A percentile compares a stretch with the other conserved stretches of the same genome.
Evolutionary conservation across 2,113 vertebrate species (phyloP).

Genomic region (Pluvialis apricaria): DNA sequence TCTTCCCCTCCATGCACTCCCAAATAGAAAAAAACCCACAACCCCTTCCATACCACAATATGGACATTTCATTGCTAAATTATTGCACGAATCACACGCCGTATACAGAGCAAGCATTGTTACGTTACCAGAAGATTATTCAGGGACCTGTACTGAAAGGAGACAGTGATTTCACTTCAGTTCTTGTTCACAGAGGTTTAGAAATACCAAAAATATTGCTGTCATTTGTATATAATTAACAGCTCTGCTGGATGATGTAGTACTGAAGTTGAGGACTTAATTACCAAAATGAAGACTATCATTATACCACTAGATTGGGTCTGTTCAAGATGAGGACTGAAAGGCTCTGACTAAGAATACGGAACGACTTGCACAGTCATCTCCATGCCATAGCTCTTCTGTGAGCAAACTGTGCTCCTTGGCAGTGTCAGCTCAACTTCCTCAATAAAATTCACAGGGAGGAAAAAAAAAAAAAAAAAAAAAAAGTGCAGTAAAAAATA

Average conservation of each 20-base stretch:
- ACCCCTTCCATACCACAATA: neutral
- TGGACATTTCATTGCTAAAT: neutral
- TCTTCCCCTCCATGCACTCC: neutral
- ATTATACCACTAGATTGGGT: neutral
- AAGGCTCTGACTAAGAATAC: neutral
- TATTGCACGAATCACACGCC: neutral
- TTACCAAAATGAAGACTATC: neutral
- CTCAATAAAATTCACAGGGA: neutral
- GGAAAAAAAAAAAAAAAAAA: too few species aligned
- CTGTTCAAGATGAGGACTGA: neutral
- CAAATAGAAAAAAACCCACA: neutral
- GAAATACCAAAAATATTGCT: conserved; percentile 7
- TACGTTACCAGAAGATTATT: neutral
- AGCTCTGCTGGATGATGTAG: neutral
- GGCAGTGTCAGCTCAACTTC: neutral
- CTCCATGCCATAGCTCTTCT: neutral
- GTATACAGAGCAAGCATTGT: neutral
- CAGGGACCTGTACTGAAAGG: neutral
- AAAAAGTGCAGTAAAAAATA: neutral
- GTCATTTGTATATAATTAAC: neutral
- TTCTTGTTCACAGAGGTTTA: neutral
- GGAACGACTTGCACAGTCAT: neutral
- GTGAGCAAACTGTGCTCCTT: neutral
- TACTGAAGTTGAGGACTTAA: neutral
- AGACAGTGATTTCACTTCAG: neutral